phyloP scores from a whole-genome alignment of 2,113 vertebrate genomes.

The Chionodraco myersi region DNA sequence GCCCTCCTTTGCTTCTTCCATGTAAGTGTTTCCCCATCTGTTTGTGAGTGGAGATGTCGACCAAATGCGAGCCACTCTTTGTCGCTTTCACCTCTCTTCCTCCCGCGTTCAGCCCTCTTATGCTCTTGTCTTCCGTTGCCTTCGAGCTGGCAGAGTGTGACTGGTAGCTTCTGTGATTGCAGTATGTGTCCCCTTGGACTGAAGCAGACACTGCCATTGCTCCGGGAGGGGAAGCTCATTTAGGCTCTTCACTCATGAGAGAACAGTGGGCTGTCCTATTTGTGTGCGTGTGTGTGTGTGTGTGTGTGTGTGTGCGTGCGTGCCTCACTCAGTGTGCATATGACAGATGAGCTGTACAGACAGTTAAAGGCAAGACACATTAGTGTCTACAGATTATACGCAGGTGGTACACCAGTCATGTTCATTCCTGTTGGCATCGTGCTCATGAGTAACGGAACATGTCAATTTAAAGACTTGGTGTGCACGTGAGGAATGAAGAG shows the following conservation, averaged over 20 bases:
- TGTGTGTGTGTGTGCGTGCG: slow-evolving; percentile 1
- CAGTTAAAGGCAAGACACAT: slow-evolving; percentile 59
- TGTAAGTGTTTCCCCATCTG: slow-evolving; percentile 65
- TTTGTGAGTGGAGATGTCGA: slow-evolving; percentile 51
- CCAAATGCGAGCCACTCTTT: slow-evolving; percentile 42
- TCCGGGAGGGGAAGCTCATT: slow-evolving; percentile 69
- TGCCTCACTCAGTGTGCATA: slow-evolving; percentile 31
- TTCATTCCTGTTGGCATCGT: slow-evolving; percentile 51
- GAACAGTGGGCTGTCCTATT: slow-evolving; percentile 48
- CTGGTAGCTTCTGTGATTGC: slow-evolving; percentile 64
- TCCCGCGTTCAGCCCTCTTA: slow-evolving; percentile 46
- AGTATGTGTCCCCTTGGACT: slow-evolving; percentile 61
- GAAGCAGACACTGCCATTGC: slow-evolving; percentile 66
- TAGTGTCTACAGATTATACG: slow-evolving; percentile 58
- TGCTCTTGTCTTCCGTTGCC: slow-evolving; percentile 45
- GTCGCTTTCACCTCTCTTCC: slow-evolving; percentile 45
- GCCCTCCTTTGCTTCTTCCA: slow-evolving; percentile 29
- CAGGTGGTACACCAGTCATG: slow-evolving; percentile 53
- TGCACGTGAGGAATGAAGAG: slow-evolving; percentile 42
- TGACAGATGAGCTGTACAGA: slow-evolving; percentile 56
- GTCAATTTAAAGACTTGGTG: slow-evolving; percentile 50
- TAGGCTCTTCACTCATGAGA: slow-evolving; percentile 63
- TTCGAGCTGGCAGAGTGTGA: slow-evolving; percentile 53
- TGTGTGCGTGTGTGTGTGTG: slow-evolving; percentile 13
- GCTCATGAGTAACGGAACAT: slow-evolving; percentile 48